These are phyloP conservation scores for Merodon equestris DNA, from an alignment of 2,888 invertebrate species.

Conservation along the genomic window DNA sequence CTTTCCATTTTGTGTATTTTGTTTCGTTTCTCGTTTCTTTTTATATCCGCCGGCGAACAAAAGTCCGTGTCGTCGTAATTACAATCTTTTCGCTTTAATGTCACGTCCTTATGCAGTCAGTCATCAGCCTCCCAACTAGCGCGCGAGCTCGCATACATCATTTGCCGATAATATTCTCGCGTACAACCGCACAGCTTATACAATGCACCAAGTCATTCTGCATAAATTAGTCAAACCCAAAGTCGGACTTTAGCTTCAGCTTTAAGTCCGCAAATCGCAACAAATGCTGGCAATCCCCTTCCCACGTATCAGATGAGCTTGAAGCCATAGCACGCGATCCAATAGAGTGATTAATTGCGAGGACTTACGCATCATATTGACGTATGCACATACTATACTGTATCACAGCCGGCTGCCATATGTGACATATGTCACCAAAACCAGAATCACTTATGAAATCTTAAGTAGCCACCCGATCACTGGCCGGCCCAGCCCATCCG, in stretches of 20 bases:
- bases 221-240: constrained; percentile 60
- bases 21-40: neutral
- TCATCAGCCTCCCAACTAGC: constrained; percentile 62
- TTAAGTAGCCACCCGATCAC: constrained; percentile 43
- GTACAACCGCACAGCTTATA: constrained; percentile 27
- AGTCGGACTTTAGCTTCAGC: constrained; percentile 1
- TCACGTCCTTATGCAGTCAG: constrained; percentile 68
- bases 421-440: constrained; percentile 49
- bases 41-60: constrained; percentile 9
- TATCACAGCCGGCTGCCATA: constrained; percentile 24
- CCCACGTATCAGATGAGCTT: too few relatives aligned
- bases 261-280: neutral
- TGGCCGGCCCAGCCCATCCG: constrained; percentile 22
- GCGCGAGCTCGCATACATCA: constrained; percentile 64
- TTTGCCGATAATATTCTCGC: constrained; percentile 36
- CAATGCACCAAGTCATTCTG: constrained; percentile 18
- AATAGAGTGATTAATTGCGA: constrained; percentile 60
- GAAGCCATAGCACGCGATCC: constrained; percentile 22
- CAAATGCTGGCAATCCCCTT: too few relatives aligned
- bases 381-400: constrained; percentile 30
- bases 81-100: constrained; percentile 67
- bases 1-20: constrained; percentile 61
- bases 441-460: constrained; percentile 52
- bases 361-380: constrained; percentile 38
- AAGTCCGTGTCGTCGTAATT: constrained; percentile 52